Percentiles rank a stretch among this genome's conserved stretches.
phyloP scores from a whole-genome alignment of 2,888 invertebrate species.

The Actias luna region DNA sequence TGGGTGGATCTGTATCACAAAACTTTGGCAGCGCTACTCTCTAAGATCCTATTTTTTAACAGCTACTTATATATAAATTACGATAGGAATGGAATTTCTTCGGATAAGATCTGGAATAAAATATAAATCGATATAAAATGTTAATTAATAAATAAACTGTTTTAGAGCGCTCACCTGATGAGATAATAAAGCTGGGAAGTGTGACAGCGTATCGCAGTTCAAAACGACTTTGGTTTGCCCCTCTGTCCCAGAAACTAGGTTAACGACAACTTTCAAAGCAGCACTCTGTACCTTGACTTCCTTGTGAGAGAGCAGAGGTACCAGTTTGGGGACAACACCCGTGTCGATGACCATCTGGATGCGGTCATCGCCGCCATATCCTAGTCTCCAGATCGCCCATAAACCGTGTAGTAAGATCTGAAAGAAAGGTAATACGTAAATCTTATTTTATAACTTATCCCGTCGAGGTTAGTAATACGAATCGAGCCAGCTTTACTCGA shows the following conservation, averaged over 20 bases:
- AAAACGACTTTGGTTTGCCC: constrained; percentile 99
- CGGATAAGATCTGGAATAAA: too few species aligned
- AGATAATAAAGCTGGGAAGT: constrained; percentile 94
- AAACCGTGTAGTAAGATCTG: constrained; percentile 98
- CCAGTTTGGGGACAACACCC: constrained; percentile 95
- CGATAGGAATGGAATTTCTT: too few species aligned
- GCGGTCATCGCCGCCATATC: constrained; percentile 98
- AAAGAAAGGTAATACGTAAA: constrained; percentile 31
- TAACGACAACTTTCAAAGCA: constrained; percentile 97
- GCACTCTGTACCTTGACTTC: constrained; percentile 97
- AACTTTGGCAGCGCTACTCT: too few species aligned
- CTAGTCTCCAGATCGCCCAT: constrained; percentile 98
- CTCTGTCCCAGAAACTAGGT: constrained; percentile 99
- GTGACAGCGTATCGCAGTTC: constrained; percentile 96
- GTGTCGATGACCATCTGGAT: constrained; percentile 98
- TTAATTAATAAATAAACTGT: not conserved
- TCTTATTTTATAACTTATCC: too few species aligned
- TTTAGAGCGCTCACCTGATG: constrained; percentile 82
- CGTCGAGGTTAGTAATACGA: too few species aligned
- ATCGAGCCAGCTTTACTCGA: too few species aligned
- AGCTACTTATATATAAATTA: too few species aligned
- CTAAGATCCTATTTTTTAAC: too few species aligned
- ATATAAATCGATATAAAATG: too few species aligned
- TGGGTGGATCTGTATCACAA: too few species aligned
- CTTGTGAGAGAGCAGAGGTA: constrained; percentile 97